These are phyloP conservation scores for Danionella cerebrum DNA, from an alignment of 2,113 vertebrate genomes.

Conservation along the genomic window DNA sequence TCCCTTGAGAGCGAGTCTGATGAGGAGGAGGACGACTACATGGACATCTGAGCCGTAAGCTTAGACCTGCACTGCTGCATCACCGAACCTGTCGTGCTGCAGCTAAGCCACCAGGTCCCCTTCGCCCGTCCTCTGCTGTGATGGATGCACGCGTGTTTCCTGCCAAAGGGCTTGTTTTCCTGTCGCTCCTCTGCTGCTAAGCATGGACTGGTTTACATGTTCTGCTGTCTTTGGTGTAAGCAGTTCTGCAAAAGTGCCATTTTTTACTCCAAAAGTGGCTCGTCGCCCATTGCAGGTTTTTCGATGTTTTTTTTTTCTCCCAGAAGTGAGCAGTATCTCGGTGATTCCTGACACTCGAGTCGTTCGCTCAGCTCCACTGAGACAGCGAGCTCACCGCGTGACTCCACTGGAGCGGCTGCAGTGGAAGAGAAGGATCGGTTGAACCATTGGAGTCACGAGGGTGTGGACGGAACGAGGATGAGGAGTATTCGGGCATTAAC, in stretches of 20 bases:
- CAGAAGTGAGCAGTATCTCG: too few relatives aligned
- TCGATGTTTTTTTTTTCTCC: too few relatives aligned
- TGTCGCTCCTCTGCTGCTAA: slow-evolving; percentile 17
- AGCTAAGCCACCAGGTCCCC: not conserved
- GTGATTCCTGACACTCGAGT: too few relatives aligned
- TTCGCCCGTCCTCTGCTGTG: not conserved
- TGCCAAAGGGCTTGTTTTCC: slow-evolving; percentile 34
- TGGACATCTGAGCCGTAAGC: slow-evolving; percentile 78
- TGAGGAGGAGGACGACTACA: slow-evolving; percentile 91
- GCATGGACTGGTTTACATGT: not conserved
- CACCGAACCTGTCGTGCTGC: not conserved
- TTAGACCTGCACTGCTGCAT: not conserved
- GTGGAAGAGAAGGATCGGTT: too few relatives aligned
- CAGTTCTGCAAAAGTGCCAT: slow-evolving; percentile 49
- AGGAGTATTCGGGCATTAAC: slow-evolving; percentile 20
- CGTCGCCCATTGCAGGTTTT: too few relatives aligned
- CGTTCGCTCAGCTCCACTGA: too few relatives aligned
- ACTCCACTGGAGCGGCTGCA: too few relatives aligned
- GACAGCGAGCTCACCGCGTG: too few relatives aligned
- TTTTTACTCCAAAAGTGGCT: slow-evolving; percentile 37
- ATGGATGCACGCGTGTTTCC: slow-evolving; percentile 27
- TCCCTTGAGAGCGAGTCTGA: slow-evolving; percentile 95
- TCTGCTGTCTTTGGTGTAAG: not conserved
- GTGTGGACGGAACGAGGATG: too few relatives aligned
- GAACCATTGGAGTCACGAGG: too few relatives aligned